Percentiles rank a stretch among this genome's conserved stretches.
Conservation (phyloP, 1,140 invertebrate genomes). For the Drosophila elegans region DNA sequence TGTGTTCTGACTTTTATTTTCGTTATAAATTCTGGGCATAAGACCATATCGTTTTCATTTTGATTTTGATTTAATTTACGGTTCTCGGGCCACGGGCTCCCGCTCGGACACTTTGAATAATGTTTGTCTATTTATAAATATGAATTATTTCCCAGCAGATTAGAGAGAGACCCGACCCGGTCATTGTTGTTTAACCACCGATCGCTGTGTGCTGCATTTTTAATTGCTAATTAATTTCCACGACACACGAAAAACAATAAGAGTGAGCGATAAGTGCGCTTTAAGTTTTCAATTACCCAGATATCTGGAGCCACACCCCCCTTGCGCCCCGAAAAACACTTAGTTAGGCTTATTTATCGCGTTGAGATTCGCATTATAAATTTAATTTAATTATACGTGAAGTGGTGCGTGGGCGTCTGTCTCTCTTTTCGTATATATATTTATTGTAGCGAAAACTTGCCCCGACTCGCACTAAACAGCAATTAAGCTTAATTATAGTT, state of each 20-base stretch:
- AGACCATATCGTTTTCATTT: conserved; percentile 81
- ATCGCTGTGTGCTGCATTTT: conserved; percentile 66
- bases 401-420: conserved; percentile 38
- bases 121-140: conserved; percentile 83
- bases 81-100: conserved; percentile 58
- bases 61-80: conserved; percentile 82
- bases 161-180: conserved; percentile 24
- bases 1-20: conserved; percentile 57
- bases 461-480: conserved; percentile 76
- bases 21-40: conserved; percentile 77
- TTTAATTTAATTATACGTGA: conserved; percentile 74
- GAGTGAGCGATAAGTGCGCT: conserved; percentile 51
- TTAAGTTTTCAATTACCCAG: conserved; percentile 47
- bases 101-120: conserved; percentile 76
- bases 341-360: conserved; percentile 61
- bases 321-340: conserved; percentile 49
- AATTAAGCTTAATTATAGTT: conserved; percentile 84
- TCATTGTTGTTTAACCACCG: conserved; percentile 23
- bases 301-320: conserved; percentile 13
- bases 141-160: conserved; percentile 74
- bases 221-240: conserved; percentile 81
- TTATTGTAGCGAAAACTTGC: conserved; percentile 36
- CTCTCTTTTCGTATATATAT: conserved; percentile 28
- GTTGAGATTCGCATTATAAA: conserved; percentile 60
- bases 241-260: conserved; percentile 70